Evolutionary conservation across 2,797 vertebrate genomes (phyloP).

Genomic region (Aotus griseimembra): DNA sequence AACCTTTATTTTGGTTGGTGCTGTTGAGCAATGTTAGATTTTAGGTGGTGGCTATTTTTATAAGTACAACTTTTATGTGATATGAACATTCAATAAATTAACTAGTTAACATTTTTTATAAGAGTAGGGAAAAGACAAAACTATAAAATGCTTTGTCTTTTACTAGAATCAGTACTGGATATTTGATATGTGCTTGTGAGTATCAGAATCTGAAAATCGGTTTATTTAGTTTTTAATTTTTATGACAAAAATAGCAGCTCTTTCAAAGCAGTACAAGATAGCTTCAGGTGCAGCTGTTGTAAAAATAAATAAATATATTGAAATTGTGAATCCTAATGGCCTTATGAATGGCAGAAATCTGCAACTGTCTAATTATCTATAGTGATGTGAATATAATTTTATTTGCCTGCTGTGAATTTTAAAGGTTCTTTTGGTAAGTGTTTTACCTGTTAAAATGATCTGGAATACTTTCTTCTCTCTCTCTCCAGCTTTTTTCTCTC

Average conservation of each 20-base stretch:
- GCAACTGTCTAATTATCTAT: slow-evolving; percentile 62
- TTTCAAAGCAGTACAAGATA: slow-evolving; percentile 43
- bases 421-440: slow-evolving; percentile 55
- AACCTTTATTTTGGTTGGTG: slow-evolving; percentile 2
- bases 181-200: neutral
- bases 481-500: neutral
- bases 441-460: slow-evolving; percentile 57
- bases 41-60: neutral
- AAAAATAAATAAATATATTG: slow-evolving; percentile 51
- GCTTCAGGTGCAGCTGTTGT: slow-evolving; percentile 44
- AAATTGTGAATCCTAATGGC: slow-evolving; percentile 63
- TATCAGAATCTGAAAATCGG: slow-evolving; percentile 5
- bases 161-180: neutral
- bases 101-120: slow-evolving; percentile 26
- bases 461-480: slow-evolving; percentile 25
- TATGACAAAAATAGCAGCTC: neutral
- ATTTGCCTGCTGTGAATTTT: slow-evolving; percentile 41
- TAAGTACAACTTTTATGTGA: neutral
- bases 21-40: slow-evolving; percentile 27
- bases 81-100: neutral
- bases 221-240: slow-evolving; percentile 61
- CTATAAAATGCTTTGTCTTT: neutral
- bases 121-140: neutral
- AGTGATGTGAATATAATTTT: slow-evolving; percentile 63
- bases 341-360: slow-evolving; percentile 41